A percentile compares a stretch with the other conserved stretches of the same genome.
Conservation (phyloP, 2,888 invertebrate species). For the Erpobdella octoculata region DNA sequence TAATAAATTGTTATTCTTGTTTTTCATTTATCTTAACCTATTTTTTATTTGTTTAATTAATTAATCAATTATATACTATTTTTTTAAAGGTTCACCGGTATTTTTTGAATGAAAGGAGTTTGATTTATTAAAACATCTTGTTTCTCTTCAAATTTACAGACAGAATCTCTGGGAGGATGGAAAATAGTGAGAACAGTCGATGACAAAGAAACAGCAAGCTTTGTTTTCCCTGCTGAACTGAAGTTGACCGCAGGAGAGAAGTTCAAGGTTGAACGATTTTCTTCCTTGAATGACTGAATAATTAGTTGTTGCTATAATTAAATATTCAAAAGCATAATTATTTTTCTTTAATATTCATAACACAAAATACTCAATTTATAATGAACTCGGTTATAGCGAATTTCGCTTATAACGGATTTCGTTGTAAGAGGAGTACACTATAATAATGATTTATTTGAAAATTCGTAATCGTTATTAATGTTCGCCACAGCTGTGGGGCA, state of each 20-base stretch:
- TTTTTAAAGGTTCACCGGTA: background rate
- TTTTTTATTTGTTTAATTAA: no score
- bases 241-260: conserved; percentile 23
- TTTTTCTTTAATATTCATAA: no score
- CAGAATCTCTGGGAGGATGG: conserved; percentile 30
- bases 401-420: background rate
- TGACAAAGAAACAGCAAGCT: conserved; percentile 16
- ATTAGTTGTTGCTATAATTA: background rate
- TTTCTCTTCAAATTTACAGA: background rate
- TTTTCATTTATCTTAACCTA: no score
- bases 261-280: conserved; percentile 30
- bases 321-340: no score
- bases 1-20: no score
- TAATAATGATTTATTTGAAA: background rate
- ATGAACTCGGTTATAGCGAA: background rate
- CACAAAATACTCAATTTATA: no score
- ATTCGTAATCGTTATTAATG: background rate
- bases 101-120: background rate
- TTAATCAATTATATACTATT: background rate
- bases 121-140: background rate
- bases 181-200: conserved; percentile 25
- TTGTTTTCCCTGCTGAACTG: conserved; percentile 21
- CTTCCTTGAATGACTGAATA: background rate
- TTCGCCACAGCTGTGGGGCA: conserved; percentile 30
- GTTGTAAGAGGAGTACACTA: background rate